These are phyloP conservation scores for Nomada ruficornis DNA, from an alignment of 2,888 invertebrate species.

Conservation along the genomic window DNA sequence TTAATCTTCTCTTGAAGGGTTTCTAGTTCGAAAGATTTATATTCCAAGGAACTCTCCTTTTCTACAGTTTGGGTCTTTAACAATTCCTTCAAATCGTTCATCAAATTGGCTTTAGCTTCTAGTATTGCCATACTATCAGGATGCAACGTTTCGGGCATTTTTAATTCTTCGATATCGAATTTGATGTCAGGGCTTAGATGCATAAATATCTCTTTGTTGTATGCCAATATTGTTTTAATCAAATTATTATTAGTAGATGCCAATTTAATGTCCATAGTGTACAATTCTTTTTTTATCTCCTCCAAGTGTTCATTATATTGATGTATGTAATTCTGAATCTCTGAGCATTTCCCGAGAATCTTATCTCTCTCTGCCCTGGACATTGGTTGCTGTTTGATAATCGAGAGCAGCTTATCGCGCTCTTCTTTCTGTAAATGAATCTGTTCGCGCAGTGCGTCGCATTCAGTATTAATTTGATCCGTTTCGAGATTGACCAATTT, in stretches of 20 bases:
- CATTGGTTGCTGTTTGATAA: constrained; percentile 77
- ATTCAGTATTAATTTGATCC: constrained; percentile 65
- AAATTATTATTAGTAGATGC: constrained; percentile 73
- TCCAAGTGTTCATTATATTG: constrained; percentile 75
- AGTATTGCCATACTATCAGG: constrained; percentile 68
- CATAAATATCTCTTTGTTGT: constrained; percentile 78
- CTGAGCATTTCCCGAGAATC: constrained; percentile 72
- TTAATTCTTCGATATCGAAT: constrained; percentile 70
- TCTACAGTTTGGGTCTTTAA: constrained; percentile 55
- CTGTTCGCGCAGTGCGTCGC: constrained; percentile 56
- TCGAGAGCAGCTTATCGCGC: constrained; percentile 65
- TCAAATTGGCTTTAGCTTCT: constrained; percentile 54
- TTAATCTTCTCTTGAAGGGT: constrained; percentile 65
- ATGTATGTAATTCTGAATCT: constrained; percentile 71
- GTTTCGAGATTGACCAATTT: constrained; percentile 63
- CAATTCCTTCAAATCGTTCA: constrained; percentile 59
- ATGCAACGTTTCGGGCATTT: constrained; percentile 74
- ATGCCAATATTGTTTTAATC: constrained; percentile 74
- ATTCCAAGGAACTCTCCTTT: constrained; percentile 49
- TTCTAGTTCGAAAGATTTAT: constrained; percentile 59
- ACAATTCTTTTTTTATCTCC: constrained; percentile 78
- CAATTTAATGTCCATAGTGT: constrained; percentile 76
- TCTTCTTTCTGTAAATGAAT: constrained; percentile 59
- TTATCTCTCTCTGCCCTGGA: constrained; percentile 72
- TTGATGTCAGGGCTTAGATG: constrained; percentile 62